phyloP scores from a whole-genome alignment of 2,113 vertebrate species.

The Galemys pyrenaicus region DNA sequence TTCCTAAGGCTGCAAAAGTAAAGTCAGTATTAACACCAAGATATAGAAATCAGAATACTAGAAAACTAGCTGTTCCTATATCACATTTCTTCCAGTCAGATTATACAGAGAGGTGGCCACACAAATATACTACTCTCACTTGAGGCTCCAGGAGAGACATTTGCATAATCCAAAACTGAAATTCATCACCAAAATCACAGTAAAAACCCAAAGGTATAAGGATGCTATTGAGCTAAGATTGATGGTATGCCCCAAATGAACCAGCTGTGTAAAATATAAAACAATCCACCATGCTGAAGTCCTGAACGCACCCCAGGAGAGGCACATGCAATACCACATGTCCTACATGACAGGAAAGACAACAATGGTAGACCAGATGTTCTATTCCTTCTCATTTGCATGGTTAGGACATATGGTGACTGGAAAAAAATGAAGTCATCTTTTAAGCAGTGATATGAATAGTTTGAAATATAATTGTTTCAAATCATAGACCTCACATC shows the following conservation, averaged over 20 bases:
- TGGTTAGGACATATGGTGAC: slow-evolving; percentile 64
- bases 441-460: not conserved
- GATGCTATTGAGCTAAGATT: slow-evolving; percentile 48
- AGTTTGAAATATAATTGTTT: slow-evolving; percentile 53
- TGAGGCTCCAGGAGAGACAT: slow-evolving; percentile 46
- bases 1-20: slow-evolving; percentile 43
- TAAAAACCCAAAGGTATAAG: slow-evolving; percentile 50
- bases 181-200: slow-evolving; percentile 52
- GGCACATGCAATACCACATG: slow-evolving; percentile 39
- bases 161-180: slow-evolving; percentile 55
- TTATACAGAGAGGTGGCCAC: slow-evolving; percentile 50
- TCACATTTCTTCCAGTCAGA: slow-evolving; percentile 56
- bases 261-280: slow-evolving; percentile 65
- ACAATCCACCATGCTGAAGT: not conserved
- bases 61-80: slow-evolving; percentile 35
- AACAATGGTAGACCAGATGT: slow-evolving; percentile 66
- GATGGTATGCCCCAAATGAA: slow-evolving; percentile 55
- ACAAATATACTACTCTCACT: slow-evolving; percentile 51
- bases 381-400: slow-evolving; percentile 68
- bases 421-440: slow-evolving; percentile 44
- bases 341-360: slow-evolving; percentile 1
- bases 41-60: slow-evolving; percentile 50
- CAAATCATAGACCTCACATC: slow-evolving; percentile 62
- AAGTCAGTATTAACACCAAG: slow-evolving; percentile 31
- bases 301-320: slow-evolving; percentile 20